Conservation (phyloP, 23 tunicate genomes). For the Trididemnum clinides region DNA sequence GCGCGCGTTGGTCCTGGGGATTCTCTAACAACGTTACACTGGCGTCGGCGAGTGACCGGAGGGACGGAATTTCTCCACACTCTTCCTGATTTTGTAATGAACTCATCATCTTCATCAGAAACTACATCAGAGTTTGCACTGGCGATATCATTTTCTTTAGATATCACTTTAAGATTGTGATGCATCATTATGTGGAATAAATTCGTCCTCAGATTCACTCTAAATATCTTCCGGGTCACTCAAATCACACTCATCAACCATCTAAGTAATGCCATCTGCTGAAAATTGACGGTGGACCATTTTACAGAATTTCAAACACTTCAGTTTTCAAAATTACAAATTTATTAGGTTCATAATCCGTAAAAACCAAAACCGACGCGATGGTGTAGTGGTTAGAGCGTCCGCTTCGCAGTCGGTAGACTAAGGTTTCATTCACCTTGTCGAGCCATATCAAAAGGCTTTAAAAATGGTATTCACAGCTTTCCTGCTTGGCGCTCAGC, state of each 20-base stretch:
- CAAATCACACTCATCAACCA: background rate
- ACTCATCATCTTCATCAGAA: background rate
- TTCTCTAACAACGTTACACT: background rate
- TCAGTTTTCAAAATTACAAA: background rate
- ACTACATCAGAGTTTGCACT: background rate
- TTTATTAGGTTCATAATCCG: background rate
- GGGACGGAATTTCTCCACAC: background rate
- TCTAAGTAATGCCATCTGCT: background rate
- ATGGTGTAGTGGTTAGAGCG: no score
- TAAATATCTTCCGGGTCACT: background rate
- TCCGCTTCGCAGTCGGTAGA: no score
- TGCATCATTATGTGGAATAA: no score
- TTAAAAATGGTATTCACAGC: no score
- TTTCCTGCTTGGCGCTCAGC: no score
- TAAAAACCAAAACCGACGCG: no score
- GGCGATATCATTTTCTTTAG: constrained; percentile 9
- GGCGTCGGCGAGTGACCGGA: constrained; percentile 18
- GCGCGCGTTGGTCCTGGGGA: constrained; percentile 5
- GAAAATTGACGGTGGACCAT: background rate
- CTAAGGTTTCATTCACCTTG: no score
- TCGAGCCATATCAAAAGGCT: no score
- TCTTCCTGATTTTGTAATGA: constrained; percentile 24
- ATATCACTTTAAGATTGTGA: background rate
- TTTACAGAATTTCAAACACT: background rate
- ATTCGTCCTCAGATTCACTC: background rate